Conservation (phyloP, 2,113 vertebrate genomes). For the Coracopsis vasa region DNA sequence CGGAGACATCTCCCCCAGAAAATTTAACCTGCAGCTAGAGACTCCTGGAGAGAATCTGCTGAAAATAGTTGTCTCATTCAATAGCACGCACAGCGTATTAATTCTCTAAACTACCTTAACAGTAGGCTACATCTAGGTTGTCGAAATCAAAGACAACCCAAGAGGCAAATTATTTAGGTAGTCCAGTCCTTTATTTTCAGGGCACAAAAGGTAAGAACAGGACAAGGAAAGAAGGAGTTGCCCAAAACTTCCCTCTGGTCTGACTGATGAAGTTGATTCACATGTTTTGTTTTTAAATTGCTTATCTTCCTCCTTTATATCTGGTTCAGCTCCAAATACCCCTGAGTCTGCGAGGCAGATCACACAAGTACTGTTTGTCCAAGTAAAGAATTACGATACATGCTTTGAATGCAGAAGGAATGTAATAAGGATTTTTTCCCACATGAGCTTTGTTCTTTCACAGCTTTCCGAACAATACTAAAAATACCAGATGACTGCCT, state of each 20-base stretch:
- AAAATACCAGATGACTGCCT: not conserved
- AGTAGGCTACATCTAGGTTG: not conserved
- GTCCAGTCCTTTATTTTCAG: not conserved
- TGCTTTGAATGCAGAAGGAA: not conserved
- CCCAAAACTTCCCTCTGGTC: not conserved
- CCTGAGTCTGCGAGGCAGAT: not conserved
- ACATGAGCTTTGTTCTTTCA: not conserved
- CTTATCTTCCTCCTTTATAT: not conserved
- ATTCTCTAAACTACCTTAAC: not conserved
- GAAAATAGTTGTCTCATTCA: not conserved
- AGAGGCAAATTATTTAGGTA: not conserved
- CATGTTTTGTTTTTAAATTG: not conserved
- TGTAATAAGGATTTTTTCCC: not conserved
- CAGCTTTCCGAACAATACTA: not conserved
- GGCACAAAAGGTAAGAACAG: not conserved
- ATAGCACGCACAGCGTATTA: fast-evolving
- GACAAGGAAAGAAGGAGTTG: not conserved
- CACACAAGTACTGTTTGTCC: not conserved
- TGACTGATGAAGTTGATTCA: not conserved
- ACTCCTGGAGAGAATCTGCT: not conserved
- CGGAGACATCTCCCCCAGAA: not conserved
- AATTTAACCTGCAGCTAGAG: not conserved
- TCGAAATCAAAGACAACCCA: not conserved
- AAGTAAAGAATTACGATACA: not conserved
- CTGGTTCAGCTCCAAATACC: not conserved